A percentile compares a stretch with the other conserved stretches of the same genome.
phyloP scores from a whole-genome alignment of 2,797 vertebrate species.

The Gymnothorax javanicus region DNA sequence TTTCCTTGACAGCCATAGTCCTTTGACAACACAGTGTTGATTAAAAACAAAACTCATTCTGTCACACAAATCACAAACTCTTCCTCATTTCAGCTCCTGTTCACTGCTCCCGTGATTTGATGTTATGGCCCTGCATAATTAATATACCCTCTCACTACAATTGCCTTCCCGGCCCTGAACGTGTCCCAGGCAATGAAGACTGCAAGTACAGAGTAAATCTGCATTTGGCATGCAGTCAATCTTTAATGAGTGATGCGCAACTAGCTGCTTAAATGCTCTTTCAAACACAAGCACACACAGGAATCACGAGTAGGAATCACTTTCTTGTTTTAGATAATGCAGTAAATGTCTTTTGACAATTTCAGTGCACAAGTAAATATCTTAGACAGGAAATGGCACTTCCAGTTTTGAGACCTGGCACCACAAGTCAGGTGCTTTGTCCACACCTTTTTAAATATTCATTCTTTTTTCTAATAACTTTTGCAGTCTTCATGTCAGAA shows the following conservation, averaged over 20 bases:
- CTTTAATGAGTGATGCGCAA: background rate
- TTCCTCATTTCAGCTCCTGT: conserved; percentile 9
- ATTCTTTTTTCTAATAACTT: background rate
- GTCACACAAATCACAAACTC: conserved; percentile 20
- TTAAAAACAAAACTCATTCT: conserved; percentile 38
- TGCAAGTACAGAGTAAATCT: conserved; percentile 49
- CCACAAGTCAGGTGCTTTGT: background rate
- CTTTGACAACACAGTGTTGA: conserved; percentile 34
- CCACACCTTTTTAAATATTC: background rate
- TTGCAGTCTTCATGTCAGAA: background rate
- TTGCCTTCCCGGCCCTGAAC: conserved; percentile 28
- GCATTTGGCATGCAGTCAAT: conserved; percentile 44
- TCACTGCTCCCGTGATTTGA: conserved; percentile 20
- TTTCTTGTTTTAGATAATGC: background rate
- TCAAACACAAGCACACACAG: background rate
- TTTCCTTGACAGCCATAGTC: conserved; percentile 36
- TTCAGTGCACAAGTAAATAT: background rate
- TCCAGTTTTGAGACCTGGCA: background rate
- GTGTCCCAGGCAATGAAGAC: conserved; percentile 26
- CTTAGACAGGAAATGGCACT: background rate
- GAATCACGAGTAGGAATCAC: background rate
- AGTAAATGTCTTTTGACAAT: background rate
- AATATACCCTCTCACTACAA: conserved; percentile 48
- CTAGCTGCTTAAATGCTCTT: background rate
- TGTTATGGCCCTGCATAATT: conserved; percentile 43